Base-by-base conservation (phyloP, 2,113 vertebrate genomes). In the Oriolus oriolus region DNA sequence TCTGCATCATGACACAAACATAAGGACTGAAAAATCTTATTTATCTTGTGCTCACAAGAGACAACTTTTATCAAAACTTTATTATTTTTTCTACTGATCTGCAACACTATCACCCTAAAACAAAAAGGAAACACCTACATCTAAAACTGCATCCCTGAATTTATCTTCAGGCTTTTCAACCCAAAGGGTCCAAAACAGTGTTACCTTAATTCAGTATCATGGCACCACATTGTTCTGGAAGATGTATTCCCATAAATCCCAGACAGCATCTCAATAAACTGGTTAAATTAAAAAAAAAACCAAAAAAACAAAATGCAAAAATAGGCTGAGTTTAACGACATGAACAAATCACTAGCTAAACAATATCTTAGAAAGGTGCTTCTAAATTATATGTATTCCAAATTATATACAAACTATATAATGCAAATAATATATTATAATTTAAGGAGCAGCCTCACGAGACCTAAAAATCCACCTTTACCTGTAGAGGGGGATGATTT, bases 381-480 rank as follows among this genome's bases (percentile, higher is more conserved):
- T 59, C 60, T 6, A 6, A 91, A 59, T 45, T 28, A 39, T 7
- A 0, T 4, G 5, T 13, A 16, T 14, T 61, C 15, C n/a, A 28
- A 9, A 33, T 53, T 20, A 39, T 9, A 11, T 2, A 23, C 3
- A 30, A 87, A n/a, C 19, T 47, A 9, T 9, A 1, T 9, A 61
- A n/a, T 6, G 54, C 16, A 54, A 54, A 47, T 24, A 70, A 61
- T 9, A 7, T 2, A 50, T 31, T 50, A 19, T 2, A 64, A 44
- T 11, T 47, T 19, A 61, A 59, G 7, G 16, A 83, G 17, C 31
- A 83, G 28, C 7, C 6, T 76, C 37, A 41, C 0, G 0, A 84
- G 31, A 84, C 28, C 24, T 35, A 66, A 88, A 47, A 52, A 42
- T 53, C 50, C 63, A 42, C 31, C 30, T 84, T 59, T 35, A 63